Base-by-base conservation (phyloP, 2,113 vertebrate genomes). In the Tringa solitaria region DNA sequence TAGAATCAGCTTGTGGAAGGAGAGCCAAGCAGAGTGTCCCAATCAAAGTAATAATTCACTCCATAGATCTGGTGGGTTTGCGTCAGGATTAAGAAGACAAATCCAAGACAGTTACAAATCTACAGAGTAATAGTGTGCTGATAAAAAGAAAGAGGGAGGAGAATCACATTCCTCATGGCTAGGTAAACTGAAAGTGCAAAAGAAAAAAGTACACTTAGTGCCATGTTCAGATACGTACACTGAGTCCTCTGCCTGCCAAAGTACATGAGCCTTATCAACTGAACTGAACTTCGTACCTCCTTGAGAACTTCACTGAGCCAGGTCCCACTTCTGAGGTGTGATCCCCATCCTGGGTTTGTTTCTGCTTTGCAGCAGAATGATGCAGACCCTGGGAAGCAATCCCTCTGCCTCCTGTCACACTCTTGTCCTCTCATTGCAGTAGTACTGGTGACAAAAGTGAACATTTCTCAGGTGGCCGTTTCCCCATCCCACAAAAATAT, bases 1-100 rank as follows among this genome's bases (percentile, higher is more conserved):
- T 48, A 81, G 69, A 86, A 81, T 70, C 28, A 91, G 11, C 46
- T 63, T 20, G 14, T 12, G 54, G 41, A 78, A 88, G 67, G n/a
- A 48, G 14, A 68, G 9, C 27, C 39, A 32, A 76, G 60, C 11
- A 10, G 46, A 65, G 53, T 5, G 20, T 90, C 95, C 83, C 76
- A 59, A 14, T 57, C 72, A 32, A 37, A 86, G 57, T 5, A 63
- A 93, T 93, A 89, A 84, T 53, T 91, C 89, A 81, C 87, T 26
- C 45, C 2, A 0, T 7, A 4, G 68, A 48, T 48, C 56, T 14
- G 64, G 13, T 2, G 69, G 24, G 37, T 73, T 93, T 96, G 84
- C 12, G 1, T 95, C 65, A 93, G 76, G 60, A 78, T 72, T 95
- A 6, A 8, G 14, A 68, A 93, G 48, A 72, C 41, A 68, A 81